These are phyloP conservation scores for Balaeniceps rex DNA, from an alignment of 2,113 vertebrate genomes.

Conservation along the genomic window DNA sequence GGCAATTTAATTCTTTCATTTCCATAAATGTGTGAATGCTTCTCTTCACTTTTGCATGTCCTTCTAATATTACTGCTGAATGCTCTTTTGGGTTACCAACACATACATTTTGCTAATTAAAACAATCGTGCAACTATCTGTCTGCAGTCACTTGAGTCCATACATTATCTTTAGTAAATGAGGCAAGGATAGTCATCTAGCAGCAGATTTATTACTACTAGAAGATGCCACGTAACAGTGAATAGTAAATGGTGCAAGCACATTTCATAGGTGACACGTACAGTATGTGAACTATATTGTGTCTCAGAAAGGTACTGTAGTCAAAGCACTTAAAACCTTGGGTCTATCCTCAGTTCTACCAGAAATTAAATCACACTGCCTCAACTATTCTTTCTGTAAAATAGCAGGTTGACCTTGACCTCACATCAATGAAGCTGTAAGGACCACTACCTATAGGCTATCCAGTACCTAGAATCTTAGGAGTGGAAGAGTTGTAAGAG, in stretches of 20 bases:
- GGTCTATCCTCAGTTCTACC: background rate
- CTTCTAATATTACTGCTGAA: background rate
- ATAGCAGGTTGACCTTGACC: background rate
- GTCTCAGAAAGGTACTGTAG: background rate
- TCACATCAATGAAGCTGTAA: background rate
- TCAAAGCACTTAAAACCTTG: background rate
- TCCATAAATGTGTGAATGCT: background rate
- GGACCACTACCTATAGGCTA: background rate
- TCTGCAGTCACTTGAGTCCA: background rate
- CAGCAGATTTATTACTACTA: background rate
- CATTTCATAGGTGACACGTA: background rate
- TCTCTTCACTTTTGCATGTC: background rate
- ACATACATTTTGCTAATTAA: background rate
- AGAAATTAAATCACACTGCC: background rate
- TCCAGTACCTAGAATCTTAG: background rate
- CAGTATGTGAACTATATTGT: background rate
- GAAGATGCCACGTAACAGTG: background rate
- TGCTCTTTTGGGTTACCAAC: background rate
- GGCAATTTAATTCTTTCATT: background rate
- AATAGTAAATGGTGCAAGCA: background rate
- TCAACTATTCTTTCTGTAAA: background rate
- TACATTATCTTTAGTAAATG: background rate
- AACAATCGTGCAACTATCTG: background rate
- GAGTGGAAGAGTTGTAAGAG: background rate
- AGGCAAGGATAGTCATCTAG: background rate